A percentile compares a stretch with the other conserved stretches of the same genome.
These are phyloP conservation scores for Drosophila pseudotalamancana DNA, from an alignment of 2,888 invertebrate genomes.

Conservation along the genomic window DNA sequence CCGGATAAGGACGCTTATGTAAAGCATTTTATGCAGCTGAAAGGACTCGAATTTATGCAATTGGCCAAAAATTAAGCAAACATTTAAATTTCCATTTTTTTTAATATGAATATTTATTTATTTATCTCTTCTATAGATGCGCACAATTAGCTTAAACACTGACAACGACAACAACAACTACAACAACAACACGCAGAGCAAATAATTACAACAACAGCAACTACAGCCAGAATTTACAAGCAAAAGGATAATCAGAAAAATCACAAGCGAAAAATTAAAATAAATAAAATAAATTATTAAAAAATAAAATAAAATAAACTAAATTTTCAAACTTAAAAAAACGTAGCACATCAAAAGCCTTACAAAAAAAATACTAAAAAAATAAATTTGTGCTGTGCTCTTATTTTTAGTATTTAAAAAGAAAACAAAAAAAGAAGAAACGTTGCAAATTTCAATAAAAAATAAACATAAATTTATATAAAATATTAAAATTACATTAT, in stretches of 20 bases:
- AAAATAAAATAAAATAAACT: conserved; percentile 27
- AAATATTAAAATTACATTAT: conserved; percentile 5
- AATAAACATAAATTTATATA: neutral
- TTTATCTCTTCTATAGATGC: conserved; percentile 56
- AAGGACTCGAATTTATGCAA: conserved; percentile 58
- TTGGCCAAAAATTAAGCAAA: too few species aligned
- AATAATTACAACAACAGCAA: conserved; percentile 19
- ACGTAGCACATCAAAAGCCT: conserved; percentile 72
- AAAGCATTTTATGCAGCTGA: conserved; percentile 69
- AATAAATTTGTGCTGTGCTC: conserved; percentile 71
- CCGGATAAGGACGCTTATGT: conserved; percentile 73
- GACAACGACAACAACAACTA: conserved; percentile 35
- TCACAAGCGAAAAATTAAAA: conserved; percentile 42
- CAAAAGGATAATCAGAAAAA: conserved; percentile 76
- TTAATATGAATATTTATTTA: neutral
- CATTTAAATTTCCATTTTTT: neutral
- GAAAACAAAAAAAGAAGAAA: conserved; percentile 2
- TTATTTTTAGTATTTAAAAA: conserved; percentile 43
- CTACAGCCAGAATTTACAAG: conserved; percentile 71
- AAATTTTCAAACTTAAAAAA: conserved; percentile 43
- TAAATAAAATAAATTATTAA: conserved; percentile 9
- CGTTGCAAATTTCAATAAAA: conserved; percentile 28
- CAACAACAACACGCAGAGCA: conserved; percentile 26
- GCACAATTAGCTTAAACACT: conserved; percentile 71
- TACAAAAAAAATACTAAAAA: conserved; percentile 51